phyloP scores from a whole-genome alignment of 2,113 vertebrate genomes.

The Epinephelus lanceolatus region DNA sequence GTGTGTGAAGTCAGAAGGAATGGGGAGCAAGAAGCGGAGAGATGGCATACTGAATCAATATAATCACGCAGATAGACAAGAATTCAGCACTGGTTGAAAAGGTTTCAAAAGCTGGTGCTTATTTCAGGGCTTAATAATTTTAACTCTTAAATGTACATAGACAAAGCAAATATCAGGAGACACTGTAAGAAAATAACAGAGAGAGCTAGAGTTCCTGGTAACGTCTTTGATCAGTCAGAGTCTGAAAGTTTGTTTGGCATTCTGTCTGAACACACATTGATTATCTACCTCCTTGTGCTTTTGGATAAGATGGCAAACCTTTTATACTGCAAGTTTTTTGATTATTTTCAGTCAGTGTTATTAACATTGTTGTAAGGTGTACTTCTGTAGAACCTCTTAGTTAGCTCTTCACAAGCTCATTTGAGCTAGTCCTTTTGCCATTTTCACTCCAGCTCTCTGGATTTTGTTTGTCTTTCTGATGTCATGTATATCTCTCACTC shows the following conservation, averaged over 20 bases:
- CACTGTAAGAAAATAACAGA: neutral
- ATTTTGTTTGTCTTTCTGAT: neutral
- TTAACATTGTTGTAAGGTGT: neutral
- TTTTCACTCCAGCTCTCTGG: neutral
- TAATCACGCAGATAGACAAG: neutral
- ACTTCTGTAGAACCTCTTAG: neutral
- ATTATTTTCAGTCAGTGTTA: neutral
- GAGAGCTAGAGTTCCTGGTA: neutral
- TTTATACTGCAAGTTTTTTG: neutral
- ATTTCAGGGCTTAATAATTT: neutral
- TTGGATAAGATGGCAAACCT: neutral
- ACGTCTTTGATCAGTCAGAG: neutral
- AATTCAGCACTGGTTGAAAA: constrained; percentile 1
- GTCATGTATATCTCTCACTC: neutral
- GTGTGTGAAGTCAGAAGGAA: neutral
- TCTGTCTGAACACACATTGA: neutral
- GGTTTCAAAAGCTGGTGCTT: neutral
- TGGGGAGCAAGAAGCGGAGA: neutral
- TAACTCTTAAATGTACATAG: neutral
- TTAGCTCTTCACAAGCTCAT: neutral
- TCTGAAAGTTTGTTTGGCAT: neutral
- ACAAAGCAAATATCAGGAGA: neutral
- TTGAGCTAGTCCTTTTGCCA: neutral
- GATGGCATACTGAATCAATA: neutral
- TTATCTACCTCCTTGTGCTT: neutral